Evolutionary conservation across 2,888 invertebrate genomes (phyloP), one percentile per base, ranked within the genome.

Genomic region (Thumatha senex): DNA sequence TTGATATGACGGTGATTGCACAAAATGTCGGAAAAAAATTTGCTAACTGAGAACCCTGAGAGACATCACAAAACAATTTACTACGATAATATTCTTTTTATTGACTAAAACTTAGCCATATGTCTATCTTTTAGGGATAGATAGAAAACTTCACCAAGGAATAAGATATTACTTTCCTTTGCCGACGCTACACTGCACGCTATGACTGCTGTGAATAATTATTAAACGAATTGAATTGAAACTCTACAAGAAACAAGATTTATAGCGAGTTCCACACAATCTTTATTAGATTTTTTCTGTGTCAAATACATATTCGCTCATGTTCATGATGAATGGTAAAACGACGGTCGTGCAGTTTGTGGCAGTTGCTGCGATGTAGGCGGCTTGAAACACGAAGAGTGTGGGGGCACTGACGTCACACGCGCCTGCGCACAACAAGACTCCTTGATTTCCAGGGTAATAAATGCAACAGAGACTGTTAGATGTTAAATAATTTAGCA

Each of bases 391-490:
- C 46, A 65, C 46, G 71, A 51, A 75, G 71, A 62, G 68, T 13
- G 13, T 58, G 80, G 70, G 76, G 72, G 76, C 70, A 70, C 76
- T 89, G 89, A 90, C 89, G 89, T 89, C 89, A 89, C 71, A 13
- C 75, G 78, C 89, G 86, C 89, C 77, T 82, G 90, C 89, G 89
- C 81, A 60, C 30, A 54, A 11, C 36, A 31, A 18, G 52, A 65
- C 80, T 89, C 89, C 88, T 89, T 83, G 60, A 54, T 63, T 58
- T 44, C 58, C 62, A 89, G 89, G 78, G 57, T 64, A 84, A 43
- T 8, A 51, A 11, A 10, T 41, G 60, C 18, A 45, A 46, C 47
- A 47, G 71, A 87, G 84, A 87, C 13, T 11, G n/a, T 15, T n/a
- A 40, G 42, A 47, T 54, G 34, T 38, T 66, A 48, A 66, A 66